Percentiles rank a stretch among this genome's conserved stretches.
Conservation (phyloP, 2,113 vertebrate species). For the Solea solea region DNA sequence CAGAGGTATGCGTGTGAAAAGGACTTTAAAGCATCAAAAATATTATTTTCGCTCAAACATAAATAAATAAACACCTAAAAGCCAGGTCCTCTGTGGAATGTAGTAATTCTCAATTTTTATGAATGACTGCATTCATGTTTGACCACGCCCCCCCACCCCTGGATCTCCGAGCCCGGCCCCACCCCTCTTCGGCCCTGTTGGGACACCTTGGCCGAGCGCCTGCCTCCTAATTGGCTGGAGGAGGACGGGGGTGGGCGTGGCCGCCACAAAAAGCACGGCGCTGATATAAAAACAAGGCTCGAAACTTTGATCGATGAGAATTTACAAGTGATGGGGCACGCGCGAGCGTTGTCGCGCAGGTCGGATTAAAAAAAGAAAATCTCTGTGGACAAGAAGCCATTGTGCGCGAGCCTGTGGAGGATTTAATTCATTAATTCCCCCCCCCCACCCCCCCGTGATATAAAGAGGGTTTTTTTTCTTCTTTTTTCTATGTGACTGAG, state of each 20-base stretch:
- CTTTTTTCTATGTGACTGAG: slow-evolving; percentile 33
- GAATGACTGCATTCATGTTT: slow-evolving; percentile 84
- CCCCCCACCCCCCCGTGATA: background rate
- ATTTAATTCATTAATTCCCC: slow-evolving; percentile 31
- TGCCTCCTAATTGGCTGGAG: slow-evolving; percentile 71
- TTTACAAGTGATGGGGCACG: slow-evolving; percentile 47
- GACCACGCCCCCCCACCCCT: slow-evolving; percentile 65
- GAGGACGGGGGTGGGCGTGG: slow-evolving; percentile 63
- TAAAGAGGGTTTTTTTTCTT: slow-evolving; percentile 2
- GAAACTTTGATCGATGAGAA: slow-evolving; percentile 42
- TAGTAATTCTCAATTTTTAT: slow-evolving; percentile 82
- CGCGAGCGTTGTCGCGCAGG: background rate
- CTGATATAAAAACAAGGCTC: slow-evolving; percentile 67
- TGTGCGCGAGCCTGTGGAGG: slow-evolving; percentile 30
- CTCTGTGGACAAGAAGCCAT: slow-evolving; percentile 42
- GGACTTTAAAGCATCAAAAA: slow-evolving; percentile 78
- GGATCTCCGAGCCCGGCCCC: slow-evolving; percentile 36
- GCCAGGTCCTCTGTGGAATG: slow-evolving; percentile 77
- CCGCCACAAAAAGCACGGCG: slow-evolving; percentile 39
- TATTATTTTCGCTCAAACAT: slow-evolving; percentile 70
- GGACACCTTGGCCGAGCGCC: slow-evolving; percentile 52
- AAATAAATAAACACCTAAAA: slow-evolving; percentile 78
- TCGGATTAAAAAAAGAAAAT: slow-evolving; percentile 52
- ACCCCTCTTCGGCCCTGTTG: slow-evolving; percentile 1
- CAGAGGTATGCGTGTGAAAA: slow-evolving; percentile 71